phyloP scores from a whole-genome alignment of 2,797 vertebrate genomes.

The Erithacus rubecula region DNA sequence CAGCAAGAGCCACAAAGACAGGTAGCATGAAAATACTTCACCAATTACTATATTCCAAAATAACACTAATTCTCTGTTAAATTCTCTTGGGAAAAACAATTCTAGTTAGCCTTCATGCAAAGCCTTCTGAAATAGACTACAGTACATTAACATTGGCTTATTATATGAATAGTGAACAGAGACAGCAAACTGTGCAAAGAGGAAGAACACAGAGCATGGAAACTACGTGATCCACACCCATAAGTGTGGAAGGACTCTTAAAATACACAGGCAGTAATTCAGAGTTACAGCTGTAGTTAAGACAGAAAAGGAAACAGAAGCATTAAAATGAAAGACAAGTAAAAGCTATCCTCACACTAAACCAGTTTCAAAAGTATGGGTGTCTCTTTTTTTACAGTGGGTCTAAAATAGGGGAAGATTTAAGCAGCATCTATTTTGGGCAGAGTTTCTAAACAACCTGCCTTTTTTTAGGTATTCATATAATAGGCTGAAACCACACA shows the following conservation, averaged over 20 bases:
- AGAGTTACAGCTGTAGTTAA: not conserved
- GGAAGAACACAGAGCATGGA: not conserved
- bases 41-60: not conserved
- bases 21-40: not conserved
- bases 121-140: not conserved
- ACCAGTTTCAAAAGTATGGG: not conserved
- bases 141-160: not conserved
- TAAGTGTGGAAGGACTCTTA: not conserved
- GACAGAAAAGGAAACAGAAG: not conserved
- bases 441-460: not conserved
- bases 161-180: not conserved
- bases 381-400: not conserved
- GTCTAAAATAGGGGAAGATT: not conserved
- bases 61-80: not conserved
- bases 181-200: not conserved
- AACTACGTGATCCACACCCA: not conserved
- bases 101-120: not conserved
- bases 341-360: not conserved
- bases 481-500: not conserved
- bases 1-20: not conserved
- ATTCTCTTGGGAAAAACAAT: not conserved
- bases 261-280: conserved; percentile 31
- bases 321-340: conserved; percentile 10
- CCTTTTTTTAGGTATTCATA: not conserved
- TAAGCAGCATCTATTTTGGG: not conserved